A percentile compares a stretch with the other conserved stretches of the same genome.
Evolutionary conservation across 1,140 invertebrate species (phyloP).

Genomic region (Andricus grossulariae): DNA sequence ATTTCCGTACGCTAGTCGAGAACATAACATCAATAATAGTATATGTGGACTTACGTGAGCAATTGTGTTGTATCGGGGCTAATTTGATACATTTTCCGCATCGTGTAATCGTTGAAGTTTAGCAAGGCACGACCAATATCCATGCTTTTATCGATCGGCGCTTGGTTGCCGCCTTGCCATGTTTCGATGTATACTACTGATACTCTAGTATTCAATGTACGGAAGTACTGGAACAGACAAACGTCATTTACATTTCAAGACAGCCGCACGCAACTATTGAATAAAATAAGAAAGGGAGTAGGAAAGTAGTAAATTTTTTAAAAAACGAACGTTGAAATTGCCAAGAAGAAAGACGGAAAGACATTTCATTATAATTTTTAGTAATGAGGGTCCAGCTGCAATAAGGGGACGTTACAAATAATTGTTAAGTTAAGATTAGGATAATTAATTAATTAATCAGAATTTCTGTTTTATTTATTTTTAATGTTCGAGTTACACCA

Average conservation of each 20-base stretch:
- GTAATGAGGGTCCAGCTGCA: no score
- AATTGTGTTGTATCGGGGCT: conserved; percentile 93
- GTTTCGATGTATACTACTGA: conserved; percentile 97
- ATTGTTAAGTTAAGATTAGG: no score
- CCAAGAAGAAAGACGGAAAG: not conserved
- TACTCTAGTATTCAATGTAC: conserved; percentile 93
- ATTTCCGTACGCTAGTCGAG: no score
- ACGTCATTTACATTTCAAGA: conserved; percentile 28
- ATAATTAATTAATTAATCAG: no score
- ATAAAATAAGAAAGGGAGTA: not conserved
- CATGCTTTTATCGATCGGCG: conserved; percentile 85
- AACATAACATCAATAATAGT: no score
- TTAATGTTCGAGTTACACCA: no score
- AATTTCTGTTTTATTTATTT: no score
- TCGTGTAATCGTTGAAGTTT: conserved; percentile 93
- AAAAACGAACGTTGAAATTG: not conserved
- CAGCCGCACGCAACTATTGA: not conserved
- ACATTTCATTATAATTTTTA: no score
- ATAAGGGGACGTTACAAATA: no score
- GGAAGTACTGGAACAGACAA: conserved; percentile 86
- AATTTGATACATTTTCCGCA: conserved; percentile 87
- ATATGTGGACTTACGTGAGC: conserved; percentile 85
- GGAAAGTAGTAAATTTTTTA: not conserved
- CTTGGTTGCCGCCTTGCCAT: conserved; percentile 93
- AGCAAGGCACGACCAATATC: conserved; percentile 91